Base-by-base conservation (phyloP, 2,888 invertebrate genomes). In the Terebella lapidaria region DNA sequence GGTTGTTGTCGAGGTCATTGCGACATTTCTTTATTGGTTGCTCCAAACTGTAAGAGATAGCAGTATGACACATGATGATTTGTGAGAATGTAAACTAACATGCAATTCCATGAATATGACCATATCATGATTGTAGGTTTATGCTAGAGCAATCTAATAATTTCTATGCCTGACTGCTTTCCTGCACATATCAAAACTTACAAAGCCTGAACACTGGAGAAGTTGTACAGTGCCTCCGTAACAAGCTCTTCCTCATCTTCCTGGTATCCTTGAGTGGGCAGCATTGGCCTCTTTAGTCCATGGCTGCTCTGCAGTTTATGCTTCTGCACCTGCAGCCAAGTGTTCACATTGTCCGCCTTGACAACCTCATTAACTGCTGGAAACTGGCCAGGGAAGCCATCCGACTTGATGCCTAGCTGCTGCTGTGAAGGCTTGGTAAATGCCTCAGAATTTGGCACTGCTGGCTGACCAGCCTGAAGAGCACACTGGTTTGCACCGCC, bases 171-270 rank as follows among this genome's bases (percentile, higher is more conserved):
- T 35, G 42, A 35, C 42, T n/a, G n/a, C 42, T 35, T 35, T 35
- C n/a, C 10, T 10, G 42, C 42, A 35, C 42, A 35, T n/a, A n/a
- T 18, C 5, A 20, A 15, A 49, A 83, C 86, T 84, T 76, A 90
- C 93, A 92, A 93, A 49, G 89, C 89, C 77, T 90, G 86, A 70
- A 91, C 85, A 71, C 88, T 87, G 69, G 90, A 86, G 83, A 92
- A 93, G 82, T 94, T 93, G 81, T 94, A 94, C 24, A 95, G 66
- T 51, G 74, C 67, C 30, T 72, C 71, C 45, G 71, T 72, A 56
- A 70, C 68, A 59, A 88, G 86, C 24, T 49, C 49, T 10, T 49
- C 49, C 49, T 22, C 49, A 22, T 49, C 91, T 5, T 49, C 91
- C 69, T 89, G 87, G 74, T 90, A 90, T 73, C 88, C 88, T 54